A percentile compares a stretch with the other conserved stretches of the same genome.
phyloP scores from a whole-genome alignment of 2,113 vertebrate species.

The Chaetodon auriga region DNA sequence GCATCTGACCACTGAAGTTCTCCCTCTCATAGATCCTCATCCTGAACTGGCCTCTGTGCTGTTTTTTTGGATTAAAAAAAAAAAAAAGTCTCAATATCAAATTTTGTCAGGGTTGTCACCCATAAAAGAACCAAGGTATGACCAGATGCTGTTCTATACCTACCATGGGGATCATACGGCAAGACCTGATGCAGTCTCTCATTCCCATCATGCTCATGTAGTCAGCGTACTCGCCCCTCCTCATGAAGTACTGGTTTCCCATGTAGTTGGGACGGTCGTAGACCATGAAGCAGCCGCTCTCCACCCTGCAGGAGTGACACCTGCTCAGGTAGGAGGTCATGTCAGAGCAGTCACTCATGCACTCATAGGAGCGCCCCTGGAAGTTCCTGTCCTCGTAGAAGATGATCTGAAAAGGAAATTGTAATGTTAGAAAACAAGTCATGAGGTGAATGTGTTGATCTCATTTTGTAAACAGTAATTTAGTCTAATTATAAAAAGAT shows the following conservation, averaged over 20 bases:
- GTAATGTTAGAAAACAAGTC: neutral
- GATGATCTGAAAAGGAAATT: constrained; percentile 61
- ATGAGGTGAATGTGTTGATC: neutral
- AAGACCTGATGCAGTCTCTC: constrained; percentile 75
- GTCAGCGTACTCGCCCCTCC: constrained; percentile 78
- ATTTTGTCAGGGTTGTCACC: no score
- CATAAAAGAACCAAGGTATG: no score
- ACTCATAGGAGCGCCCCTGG: constrained; percentile 78
- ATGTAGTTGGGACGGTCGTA: constrained; percentile 82
- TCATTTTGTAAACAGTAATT: neutral
- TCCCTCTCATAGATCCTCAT: constrained; percentile 76
- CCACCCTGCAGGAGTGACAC: constrained; percentile 78
- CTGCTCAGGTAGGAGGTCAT: constrained; percentile 75
- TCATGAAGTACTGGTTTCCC: constrained; percentile 82
- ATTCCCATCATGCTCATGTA: constrained; percentile 69
- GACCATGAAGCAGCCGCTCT: constrained; percentile 80
- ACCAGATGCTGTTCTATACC: neutral
- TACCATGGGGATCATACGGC: constrained; percentile 78
- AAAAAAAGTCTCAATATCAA: neutral
- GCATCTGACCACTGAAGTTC: constrained; percentile 64
- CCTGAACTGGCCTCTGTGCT: constrained; percentile 61
- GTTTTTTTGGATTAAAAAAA: neutral
- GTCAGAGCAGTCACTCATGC: constrained; percentile 76
- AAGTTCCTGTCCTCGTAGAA: constrained; percentile 80
- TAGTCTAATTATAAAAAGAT: neutral